Evolutionary conservation across 2,113 vertebrate species (phyloP).

Genomic region (Indicator indicator): DNA sequence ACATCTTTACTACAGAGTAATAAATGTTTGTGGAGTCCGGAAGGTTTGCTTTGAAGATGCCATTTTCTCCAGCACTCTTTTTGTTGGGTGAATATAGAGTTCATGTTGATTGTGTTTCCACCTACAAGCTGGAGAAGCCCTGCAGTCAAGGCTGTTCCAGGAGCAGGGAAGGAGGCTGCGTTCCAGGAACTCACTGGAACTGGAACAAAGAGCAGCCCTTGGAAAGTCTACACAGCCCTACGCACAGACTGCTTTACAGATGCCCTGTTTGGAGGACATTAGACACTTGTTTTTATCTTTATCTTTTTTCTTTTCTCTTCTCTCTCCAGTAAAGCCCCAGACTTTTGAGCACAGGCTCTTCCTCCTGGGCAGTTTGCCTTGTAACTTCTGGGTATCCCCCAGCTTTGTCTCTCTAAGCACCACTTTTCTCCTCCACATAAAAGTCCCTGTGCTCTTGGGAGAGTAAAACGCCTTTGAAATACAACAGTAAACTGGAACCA

Average conservation of each 20-base stretch:
- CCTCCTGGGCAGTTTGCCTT: constrained; percentile 25
- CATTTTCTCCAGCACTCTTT: constrained; percentile 8
- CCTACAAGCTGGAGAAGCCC: constrained; percentile 64
- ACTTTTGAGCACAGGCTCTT: neutral
- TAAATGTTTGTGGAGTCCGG: neutral
- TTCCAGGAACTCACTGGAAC: constrained; percentile 71
- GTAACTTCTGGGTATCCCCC: neutral
- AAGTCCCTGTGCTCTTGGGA: neutral
- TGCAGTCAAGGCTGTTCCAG: constrained; percentile 63
- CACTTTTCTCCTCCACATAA: neutral
- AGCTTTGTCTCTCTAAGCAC: neutral
- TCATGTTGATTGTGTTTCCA: constrained; percentile 58
- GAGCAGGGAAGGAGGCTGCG: constrained; percentile 64
- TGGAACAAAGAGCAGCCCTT: constrained; percentile 71
- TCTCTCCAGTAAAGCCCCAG: neutral
- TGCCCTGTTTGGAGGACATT: constrained; percentile 57
- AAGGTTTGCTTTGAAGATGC: constrained; percentile 35
- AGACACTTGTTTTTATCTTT: constrained; percentile 58
- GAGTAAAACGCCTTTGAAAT: neutral
- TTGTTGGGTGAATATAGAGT: neutral
- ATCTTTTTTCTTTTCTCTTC: neutral
- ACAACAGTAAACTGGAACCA: neutral
- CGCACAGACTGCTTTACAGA: constrained; percentile 62
- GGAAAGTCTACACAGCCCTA: constrained; percentile 60
- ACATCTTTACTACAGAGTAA: neutral